phyloP scores from a whole-genome alignment of 2,797 vertebrate genomes.

The Limosa lapponica region DNA sequence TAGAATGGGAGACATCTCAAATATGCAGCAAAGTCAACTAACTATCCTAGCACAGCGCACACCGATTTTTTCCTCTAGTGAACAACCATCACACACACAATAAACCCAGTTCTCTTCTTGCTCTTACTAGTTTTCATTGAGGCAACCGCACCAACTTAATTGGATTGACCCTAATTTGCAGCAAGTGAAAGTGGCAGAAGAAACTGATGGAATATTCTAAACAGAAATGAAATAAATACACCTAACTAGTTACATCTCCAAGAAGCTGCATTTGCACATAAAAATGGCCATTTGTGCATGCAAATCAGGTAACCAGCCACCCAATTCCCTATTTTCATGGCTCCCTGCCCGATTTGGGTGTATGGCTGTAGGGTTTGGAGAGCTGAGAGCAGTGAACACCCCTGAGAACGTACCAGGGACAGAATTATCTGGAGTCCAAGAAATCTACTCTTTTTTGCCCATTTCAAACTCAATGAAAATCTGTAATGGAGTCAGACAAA shows the following conservation, averaged over 20 bases:
- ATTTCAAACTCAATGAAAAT: background rate
- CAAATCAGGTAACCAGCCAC: background rate
- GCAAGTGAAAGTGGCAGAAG: background rate
- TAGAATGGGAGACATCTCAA: conserved; percentile 20
- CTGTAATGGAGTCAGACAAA: background rate
- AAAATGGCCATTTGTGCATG: background rate
- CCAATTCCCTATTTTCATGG: background rate
- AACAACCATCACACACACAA: background rate
- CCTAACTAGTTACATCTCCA: background rate
- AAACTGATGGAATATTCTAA: background rate
- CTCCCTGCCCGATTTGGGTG: background rate
- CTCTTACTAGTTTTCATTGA: background rate
- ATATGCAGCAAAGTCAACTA: background rate
- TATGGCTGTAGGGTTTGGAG: background rate
- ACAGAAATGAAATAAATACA: background rate
- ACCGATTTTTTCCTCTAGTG: background rate
- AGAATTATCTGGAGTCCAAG: background rate
- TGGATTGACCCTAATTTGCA: background rate
- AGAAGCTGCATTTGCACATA: background rate
- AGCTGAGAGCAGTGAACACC: background rate
- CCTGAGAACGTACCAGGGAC: background rate
- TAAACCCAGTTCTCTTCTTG: background rate
- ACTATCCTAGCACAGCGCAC: background rate
- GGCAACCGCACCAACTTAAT: background rate
- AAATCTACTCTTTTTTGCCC: background rate